Evolutionary conservation across 2,888 invertebrate genomes (phyloP).

Genomic region (Chloroclystis v-ata): DNA sequence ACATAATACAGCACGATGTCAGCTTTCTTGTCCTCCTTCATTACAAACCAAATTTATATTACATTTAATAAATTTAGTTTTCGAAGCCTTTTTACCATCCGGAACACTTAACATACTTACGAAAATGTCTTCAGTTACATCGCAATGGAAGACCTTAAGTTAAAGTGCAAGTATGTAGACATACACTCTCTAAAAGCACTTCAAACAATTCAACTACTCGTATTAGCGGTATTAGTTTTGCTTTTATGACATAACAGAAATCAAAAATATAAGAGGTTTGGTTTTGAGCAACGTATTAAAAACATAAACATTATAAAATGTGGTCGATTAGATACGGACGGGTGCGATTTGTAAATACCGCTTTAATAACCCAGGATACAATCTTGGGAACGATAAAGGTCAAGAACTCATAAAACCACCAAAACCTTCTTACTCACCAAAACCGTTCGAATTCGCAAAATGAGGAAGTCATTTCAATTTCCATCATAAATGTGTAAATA

Average conservation of each 20-base stretch:
- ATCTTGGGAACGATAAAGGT: conserved; percentile 21
- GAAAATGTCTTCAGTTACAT: conserved; percentile 42
- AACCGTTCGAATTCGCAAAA: conserved; percentile 22
- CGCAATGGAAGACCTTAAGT: conserved; percentile 30
- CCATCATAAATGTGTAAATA: conserved; percentile 3
- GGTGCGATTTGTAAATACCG: conserved; percentile 27
- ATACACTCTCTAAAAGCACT: conserved; percentile 55
- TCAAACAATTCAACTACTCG: conserved; percentile 25
- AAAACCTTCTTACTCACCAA: conserved; percentile 26
- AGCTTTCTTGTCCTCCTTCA: conserved; percentile 11
- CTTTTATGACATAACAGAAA: conserved; percentile 54
- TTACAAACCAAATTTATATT: not conserved
- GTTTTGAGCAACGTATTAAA: conserved; percentile 41
- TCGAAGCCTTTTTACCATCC: conserved; percentile 36
- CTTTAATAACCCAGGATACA: conserved; percentile 21
- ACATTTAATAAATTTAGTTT: conserved; percentile 40
- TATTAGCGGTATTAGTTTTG: conserved; percentile 40
- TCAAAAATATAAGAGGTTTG: conserved; percentile 30
- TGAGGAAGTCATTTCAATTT: conserved; percentile 18
- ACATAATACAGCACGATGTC: conserved; percentile 31
- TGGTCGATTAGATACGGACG: conserved; percentile 24
- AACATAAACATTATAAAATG: conserved; percentile 34
- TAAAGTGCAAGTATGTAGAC: conserved; percentile 29
- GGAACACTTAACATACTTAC: conserved; percentile 49
- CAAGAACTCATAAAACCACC: conserved; percentile 17